Base-by-base conservation (phyloP, 92 coral and sea anemone species). In the Epizoanthus fatuus region DNA sequence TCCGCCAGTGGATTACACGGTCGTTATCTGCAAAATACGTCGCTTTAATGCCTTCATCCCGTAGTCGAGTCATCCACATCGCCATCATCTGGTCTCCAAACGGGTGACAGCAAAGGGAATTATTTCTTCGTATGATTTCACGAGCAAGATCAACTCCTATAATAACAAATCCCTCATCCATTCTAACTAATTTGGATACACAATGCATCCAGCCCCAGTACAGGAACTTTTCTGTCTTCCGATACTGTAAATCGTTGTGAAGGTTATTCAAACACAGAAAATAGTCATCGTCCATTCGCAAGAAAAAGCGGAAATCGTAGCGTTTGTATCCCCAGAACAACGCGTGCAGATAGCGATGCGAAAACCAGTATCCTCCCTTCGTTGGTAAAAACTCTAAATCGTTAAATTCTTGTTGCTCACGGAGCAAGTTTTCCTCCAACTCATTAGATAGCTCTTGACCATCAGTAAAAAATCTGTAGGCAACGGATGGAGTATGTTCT, bases 241-340 rank as follows among this genome's bases (percentile, higher is more conserved):
- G 29, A 69, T 29, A 72, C 37, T 87, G 88, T 11, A 87, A 29
- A 19, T 87, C 91, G 57, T 59, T 83, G 29, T 19, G 5, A 29
- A 88, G 59, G 67, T 75, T 84, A 69, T 85, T 84, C 63, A 89
- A 68, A 72, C 94, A 91, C 1, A 91, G 86, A 63, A 91, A 91
- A 54, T 91, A 87, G 29, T 90, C 93, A 15, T 90, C 93, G 57
- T 90, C 93, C 5, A 81, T 44, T 11, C 82, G 89, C 65, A 91
- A 29, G 59, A 86, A 80, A 68, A 75, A 91, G 7, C 78, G 16
- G 74, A 91, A 91, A 14, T 82, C 63, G 56, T 81, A 91, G 11
- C 74, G 86, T 25, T 91, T 5, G n/a, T 60, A 81, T 3, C 67
- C 91, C 94, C 94, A 91, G 55, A 87, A 70, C 74, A 91, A 25